phyloP scores from a whole-genome alignment of 2,797 vertebrate genomes.

The Falco rusticolus region DNA sequence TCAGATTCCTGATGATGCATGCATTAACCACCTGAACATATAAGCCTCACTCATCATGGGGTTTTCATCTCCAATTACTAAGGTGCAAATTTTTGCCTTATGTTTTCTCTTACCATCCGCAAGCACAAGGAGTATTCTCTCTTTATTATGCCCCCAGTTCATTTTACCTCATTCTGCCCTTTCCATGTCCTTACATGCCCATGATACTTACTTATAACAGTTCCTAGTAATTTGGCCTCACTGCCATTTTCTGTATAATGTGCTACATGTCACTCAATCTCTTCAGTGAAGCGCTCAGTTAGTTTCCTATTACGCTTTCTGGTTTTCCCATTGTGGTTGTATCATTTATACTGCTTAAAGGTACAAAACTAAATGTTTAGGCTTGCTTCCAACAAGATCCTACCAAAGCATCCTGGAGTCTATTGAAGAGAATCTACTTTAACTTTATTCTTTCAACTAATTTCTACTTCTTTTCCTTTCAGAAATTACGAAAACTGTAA shows the following conservation, averaged over 20 bases:
- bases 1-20: not conserved
- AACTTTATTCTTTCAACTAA: not conserved
- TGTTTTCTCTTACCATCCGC: not conserved
- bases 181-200: not conserved
- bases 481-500: not conserved
- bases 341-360: not conserved
- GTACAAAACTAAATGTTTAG: not conserved
- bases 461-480: not conserved
- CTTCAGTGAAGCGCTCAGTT: not conserved
- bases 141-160: not conserved
- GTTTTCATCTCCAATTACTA: not conserved
- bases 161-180: not conserved
- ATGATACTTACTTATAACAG: not conserved
- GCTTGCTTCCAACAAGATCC: not conserved
- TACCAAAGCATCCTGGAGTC: not conserved
- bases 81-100: not conserved
- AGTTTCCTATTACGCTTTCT: not conserved
- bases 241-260: not conserved
- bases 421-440: not conserved
- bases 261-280: not conserved
- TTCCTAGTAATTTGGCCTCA: not conserved
- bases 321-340: not conserved
- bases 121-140: not conserved
- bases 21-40: not conserved
- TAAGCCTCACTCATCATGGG: not conserved